These are phyloP conservation scores for Epicampocera succincta DNA, from an alignment of 2,888 invertebrate genomes.

Conservation along the genomic window DNA sequence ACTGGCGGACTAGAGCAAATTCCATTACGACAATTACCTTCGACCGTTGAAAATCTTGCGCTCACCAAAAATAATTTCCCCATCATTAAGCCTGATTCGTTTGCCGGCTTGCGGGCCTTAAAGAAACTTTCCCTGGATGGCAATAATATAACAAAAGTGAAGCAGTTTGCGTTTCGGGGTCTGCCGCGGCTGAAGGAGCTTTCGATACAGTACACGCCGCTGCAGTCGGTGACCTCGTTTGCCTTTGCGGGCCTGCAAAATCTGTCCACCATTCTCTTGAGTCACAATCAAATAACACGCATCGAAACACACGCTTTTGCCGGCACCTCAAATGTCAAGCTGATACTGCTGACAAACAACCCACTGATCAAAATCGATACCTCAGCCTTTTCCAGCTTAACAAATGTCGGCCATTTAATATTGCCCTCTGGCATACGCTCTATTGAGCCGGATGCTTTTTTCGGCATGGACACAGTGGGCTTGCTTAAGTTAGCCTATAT, in stretches of 20 bases:
- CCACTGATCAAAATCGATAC: constrained; percentile 90
- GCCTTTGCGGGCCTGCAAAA: constrained; percentile 93
- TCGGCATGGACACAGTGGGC: constrained; percentile 91
- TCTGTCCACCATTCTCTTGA: constrained; percentile 87
- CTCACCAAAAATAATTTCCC: constrained; percentile 93
- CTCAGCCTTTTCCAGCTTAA: constrained; percentile 92
- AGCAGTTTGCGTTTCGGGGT: constrained; percentile 93
- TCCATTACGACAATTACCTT: constrained; percentile 88
- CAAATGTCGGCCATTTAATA: constrained; percentile 91
- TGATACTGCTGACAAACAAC: constrained; percentile 92
- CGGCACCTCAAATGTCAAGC: constrained; percentile 91
- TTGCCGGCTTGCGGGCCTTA: constrained; percentile 89
- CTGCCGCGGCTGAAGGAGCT: constrained; percentile 89
- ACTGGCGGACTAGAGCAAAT: constrained; percentile 91
- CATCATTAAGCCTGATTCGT: constrained; percentile 90
- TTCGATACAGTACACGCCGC: constrained; percentile 92
- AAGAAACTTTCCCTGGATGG: constrained; percentile 92
- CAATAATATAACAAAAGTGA: constrained; percentile 92
- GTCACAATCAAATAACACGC: constrained; percentile 87
- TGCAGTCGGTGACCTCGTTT: constrained; percentile 90
- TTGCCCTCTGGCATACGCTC: constrained; percentile 90
- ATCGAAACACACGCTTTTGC: constrained; percentile 92
- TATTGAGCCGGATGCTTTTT: constrained; percentile 91
- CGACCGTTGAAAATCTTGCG: constrained; percentile 91
- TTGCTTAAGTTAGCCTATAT: constrained; percentile 91